A percentile compares a stretch with the other conserved stretches of the same genome.
Conservation (phyloP, 2,888 invertebrate species). For the Acronicta psi region DNA sequence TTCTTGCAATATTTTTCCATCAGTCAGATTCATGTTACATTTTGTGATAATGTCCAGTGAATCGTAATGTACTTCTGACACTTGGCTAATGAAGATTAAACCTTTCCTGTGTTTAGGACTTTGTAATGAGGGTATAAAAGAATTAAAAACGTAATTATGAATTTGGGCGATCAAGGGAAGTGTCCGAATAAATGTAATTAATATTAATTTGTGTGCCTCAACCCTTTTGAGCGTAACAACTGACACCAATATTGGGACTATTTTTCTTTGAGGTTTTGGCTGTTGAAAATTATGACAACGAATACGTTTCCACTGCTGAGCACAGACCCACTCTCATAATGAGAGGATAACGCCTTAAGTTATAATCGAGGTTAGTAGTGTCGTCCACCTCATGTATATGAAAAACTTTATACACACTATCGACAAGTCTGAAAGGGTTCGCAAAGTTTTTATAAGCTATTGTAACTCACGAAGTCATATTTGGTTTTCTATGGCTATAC, state of each 20-base stretch:
- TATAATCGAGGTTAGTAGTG: no score
- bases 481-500: no score
- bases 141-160: constrained; percentile 43
- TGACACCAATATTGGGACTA: constrained; percentile 16
- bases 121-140: constrained; percentile 51
- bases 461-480: no score
- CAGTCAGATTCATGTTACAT: constrained; percentile 22
- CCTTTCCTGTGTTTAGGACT: constrained; percentile 39
- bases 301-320: no score
- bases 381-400: no score
- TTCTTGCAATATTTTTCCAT: constrained; percentile 12
- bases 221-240: constrained; percentile 25
- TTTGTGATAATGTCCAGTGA: constrained; percentile 35
- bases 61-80: constrained; percentile 37
- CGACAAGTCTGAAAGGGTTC: no score
- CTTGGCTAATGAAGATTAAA: constrained; percentile 42
- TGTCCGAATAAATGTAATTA: constrained; percentile 48
- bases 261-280: no score
- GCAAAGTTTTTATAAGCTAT: no score
- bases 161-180: constrained; percentile 42
- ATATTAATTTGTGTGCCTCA: constrained; percentile 42
- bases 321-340: no score
- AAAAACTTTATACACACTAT: no score
- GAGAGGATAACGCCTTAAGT: no score
- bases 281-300: no score